Base-by-base conservation (phyloP, 2,888 invertebrate species). In the Drosophila pseudotalamancana region DNA sequence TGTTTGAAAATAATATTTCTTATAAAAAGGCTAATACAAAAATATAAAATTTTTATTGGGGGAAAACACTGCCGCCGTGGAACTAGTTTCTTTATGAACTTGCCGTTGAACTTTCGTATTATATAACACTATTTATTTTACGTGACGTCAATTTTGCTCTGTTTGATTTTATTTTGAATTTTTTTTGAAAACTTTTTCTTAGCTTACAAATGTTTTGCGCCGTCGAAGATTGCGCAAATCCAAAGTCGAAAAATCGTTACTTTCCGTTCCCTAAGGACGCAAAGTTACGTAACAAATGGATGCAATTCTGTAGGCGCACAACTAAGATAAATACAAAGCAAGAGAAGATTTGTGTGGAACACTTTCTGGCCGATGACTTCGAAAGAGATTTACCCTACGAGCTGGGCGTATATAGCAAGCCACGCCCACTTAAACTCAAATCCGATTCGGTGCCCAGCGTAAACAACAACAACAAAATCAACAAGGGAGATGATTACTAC, bases 61-160 rank as follows among this genome's bases (percentile, higher is more conserved):
- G n/a, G n/a, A n/a, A n/a, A n/a, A n/a, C n/a, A n/a, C n/a, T n/a
- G n/a, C n/a, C n/a, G n/a, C 2, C 2, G 8, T 5, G 4, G 2
- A 6, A 11, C 9, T 1, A 35, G 25, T 43, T n/a, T 43, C 43
- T 18, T n/a, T 43, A 1, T 27, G 0, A 6, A 11, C 8, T 1
- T 6, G 23, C 6, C 6, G 25, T 14, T 14, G 27, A 37, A 16
- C 16, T 29, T 9, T 2, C 4, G 6, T 43, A 19, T 16, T 50
- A 2, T 1, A 9, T 42, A 69, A 1, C 69, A 68, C 32, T 51
- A 0, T 3, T 34, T 1, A 0, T 4, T 2, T 18, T 9, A 4
- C 4, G 62, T 62, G 68, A 55, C 62, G 69, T 55, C 61, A 55
- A 32, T 62, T 43, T 27, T 48, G 70, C 62, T 55, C 51, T 4